Evolutionary conservation across 2,888 invertebrate genomes (phyloP).

Genomic region (Bhutanitis thaidina): DNA sequence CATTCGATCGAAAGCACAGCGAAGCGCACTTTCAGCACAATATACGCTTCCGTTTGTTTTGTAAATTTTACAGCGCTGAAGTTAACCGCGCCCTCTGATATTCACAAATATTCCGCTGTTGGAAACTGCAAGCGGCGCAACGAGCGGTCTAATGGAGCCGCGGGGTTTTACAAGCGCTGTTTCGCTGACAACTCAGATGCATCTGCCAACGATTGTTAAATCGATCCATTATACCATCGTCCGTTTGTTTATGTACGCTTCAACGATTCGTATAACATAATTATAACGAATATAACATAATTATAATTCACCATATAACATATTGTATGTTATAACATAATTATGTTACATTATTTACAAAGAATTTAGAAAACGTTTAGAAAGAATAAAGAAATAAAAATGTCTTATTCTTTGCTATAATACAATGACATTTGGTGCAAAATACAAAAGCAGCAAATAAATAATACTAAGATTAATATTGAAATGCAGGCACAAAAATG

Average conservation of each 20-base stretch:
- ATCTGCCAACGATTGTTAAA: constrained; percentile 10
- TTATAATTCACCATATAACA: too few relatives aligned
- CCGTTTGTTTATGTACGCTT: neutral
- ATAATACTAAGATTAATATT: too few relatives aligned
- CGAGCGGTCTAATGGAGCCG: constrained; percentile 15
- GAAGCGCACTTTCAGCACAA: constrained; percentile 12
- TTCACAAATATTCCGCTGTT: constrained; percentile 12
- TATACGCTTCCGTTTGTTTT: constrained; percentile 16
- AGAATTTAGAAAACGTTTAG: too few relatives aligned
- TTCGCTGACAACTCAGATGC: constrained; percentile 10
- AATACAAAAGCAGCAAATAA: too few relatives aligned
- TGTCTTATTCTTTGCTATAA: too few relatives aligned
- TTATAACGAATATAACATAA: too few relatives aligned
- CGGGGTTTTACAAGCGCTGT: constrained; percentile 1
- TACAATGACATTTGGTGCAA: too few relatives aligned
- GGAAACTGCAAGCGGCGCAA: constrained; percentile 15
- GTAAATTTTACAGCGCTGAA: constrained; percentile 13
- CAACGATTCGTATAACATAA: too few relatives aligned
- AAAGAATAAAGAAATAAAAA: too few relatives aligned
- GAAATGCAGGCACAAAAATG: too few relatives aligned
- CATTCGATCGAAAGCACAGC: neutral
- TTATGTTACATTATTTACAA: too few relatives aligned
- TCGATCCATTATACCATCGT: constrained; percentile 2
- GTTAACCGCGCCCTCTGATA: constrained; percentile 17
- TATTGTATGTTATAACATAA: too few relatives aligned